Evolutionary conservation across 1,140 invertebrate species (phyloP), one percentile per base, ranked within the genome.

Genomic region (Caenorhabditis latens): DNA sequence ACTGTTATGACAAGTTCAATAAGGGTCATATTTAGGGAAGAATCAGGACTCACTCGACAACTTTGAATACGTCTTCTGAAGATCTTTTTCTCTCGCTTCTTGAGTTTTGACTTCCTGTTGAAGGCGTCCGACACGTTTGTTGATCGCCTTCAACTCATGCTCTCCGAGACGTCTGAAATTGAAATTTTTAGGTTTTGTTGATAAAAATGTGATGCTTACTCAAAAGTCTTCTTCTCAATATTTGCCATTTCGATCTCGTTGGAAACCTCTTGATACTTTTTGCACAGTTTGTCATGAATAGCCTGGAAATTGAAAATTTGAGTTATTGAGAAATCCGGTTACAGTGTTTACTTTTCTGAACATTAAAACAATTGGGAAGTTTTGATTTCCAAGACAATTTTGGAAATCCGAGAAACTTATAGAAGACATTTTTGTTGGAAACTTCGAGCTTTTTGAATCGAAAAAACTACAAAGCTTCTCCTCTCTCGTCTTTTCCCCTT

Each of bases 171-270:
- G 83, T 57, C 87, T 83, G 86, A 83, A 84, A 85, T 11, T 16
- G 57, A 43, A 0, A 40, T n/a, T 24, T 84, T 32, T 40, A 65
- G 6, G 11, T 16, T 63, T 14, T 9, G 91, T 96, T 95, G 9
- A 99, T 19, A 8, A 46, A 19, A 75, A 16, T 75, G 42, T 16
- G 14, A n/a, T 46, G 4, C 94, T 93, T 96, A 96, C 90, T 96
- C 95, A 92, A 99, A 99, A 1, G 98, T 99, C 32, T 96, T 96
- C 79, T 96, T 93, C 92, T 99, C 97, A 91, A 97, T 96, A 92
- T 99, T 97, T 57, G 97, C 95, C 92, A 98, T 96, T 83, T 98
- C 96, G 89, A 95, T 95, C 6, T 96, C 93, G 89, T 98, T 97
- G 88, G 96, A 95, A 9, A 97, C 94, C 91, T 97, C 96, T 93